These are phyloP conservation scores for Barbus barbus DNA, from an alignment of 2,113 vertebrate species.

Conservation along the genomic window DNA sequence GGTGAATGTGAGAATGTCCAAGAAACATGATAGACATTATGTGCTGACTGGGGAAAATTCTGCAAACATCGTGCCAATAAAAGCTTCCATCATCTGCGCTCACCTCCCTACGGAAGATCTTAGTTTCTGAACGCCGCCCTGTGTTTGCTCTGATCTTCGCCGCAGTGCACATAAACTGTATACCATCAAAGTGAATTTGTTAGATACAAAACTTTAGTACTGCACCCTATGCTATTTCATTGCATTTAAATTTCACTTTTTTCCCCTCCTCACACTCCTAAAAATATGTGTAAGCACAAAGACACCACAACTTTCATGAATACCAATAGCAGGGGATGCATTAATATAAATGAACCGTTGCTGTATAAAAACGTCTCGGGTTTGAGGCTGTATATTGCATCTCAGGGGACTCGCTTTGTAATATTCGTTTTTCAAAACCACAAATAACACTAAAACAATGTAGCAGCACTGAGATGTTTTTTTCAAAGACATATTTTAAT, in stretches of 20 bases:
- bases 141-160: constrained; percentile 17
- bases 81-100: not conserved
- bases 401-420: constrained; percentile 5
- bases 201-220: constrained; percentile 35
- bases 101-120: constrained; percentile 20
- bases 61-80: not conserved
- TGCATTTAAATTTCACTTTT: constrained; percentile 26
- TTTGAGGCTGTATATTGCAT: not conserved
- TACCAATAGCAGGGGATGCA: constrained; percentile 36
- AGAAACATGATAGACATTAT: not conserved
- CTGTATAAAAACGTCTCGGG: not conserved
- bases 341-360: constrained; percentile 37
- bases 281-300: constrained; percentile 15
- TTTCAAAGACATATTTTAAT: constrained; percentile 37
- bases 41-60: constrained; percentile 17
- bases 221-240: constrained; percentile 21
- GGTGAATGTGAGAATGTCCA: not conserved
- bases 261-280: not conserved
- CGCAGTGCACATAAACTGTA: constrained; percentile 15
- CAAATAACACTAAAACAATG: constrained; percentile 40
- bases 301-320: constrained; percentile 30
- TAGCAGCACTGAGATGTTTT: not conserved
- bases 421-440: constrained; percentile 36
- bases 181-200: constrained; percentile 45
- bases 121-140: not conserved